These are phyloP conservation scores for Chrysolina oricalcia DNA, from an alignment of 2,888 invertebrate species.

Conservation along the genomic window DNA sequence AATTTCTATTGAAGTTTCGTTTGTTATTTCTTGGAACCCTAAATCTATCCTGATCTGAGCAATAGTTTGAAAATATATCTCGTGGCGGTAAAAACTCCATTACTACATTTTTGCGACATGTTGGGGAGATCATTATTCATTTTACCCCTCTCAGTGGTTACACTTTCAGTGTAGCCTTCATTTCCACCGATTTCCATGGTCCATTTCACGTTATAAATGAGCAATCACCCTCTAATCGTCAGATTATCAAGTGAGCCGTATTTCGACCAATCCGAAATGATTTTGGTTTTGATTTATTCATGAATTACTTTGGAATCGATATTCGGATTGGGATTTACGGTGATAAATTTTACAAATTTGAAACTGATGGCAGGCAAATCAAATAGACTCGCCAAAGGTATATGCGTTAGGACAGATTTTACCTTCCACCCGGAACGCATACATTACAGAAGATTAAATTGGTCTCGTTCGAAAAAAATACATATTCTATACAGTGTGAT, in stretches of 20 bases:
- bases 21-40: too few species aligned
- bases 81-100: neutral
- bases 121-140: neutral
- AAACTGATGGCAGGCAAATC: neutral
- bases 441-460: too few species aligned
- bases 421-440: too few species aligned
- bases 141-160: neutral
- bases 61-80: too few species aligned
- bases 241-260: constrained; percentile 3
- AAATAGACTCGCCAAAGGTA: too few species aligned
- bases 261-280: neutral
- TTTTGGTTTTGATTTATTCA: constrained; percentile 7
- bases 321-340: neutral
- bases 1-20: too few species aligned
- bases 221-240: neutral
- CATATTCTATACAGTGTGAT: too few species aligned
- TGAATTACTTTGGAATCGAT: constrained; percentile 1
- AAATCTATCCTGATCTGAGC: too few species aligned
- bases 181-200: neutral
- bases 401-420: too few species aligned
- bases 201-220: neutral
- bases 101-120: neutral
- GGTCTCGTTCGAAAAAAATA: too few species aligned
- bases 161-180: neutral
- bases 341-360: neutral